Percentiles rank a stretch among this genome's conserved stretches.
These are phyloP conservation scores for Tetranychus urticae DNA, from an alignment of 1,140 invertebrate genomes.

Conservation along the genomic window DNA sequence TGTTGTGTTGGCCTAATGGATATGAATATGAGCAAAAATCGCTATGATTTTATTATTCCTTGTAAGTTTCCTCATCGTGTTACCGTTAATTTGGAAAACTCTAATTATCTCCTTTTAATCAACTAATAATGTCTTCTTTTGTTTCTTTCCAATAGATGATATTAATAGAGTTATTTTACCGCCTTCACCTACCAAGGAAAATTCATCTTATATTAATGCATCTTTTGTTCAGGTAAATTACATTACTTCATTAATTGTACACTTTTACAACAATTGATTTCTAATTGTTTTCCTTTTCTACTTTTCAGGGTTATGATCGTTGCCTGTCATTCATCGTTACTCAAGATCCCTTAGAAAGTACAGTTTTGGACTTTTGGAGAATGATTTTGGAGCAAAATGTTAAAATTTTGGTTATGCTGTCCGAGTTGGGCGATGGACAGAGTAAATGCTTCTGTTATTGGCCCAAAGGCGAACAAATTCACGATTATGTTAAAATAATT, in stretches of 20 bases:
- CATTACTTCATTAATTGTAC: background rate
- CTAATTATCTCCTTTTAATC: too few relatives aligned
- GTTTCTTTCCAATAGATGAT: slow-evolving; percentile 29
- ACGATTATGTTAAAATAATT: slow-evolving; percentile 59
- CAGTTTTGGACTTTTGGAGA: slow-evolving; percentile 79
- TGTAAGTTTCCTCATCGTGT: slow-evolving; percentile 23
- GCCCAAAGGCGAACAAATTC: slow-evolving; percentile 49
- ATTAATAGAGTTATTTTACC: slow-evolving; percentile 62
- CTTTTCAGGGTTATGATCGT: slow-evolving; percentile 52
- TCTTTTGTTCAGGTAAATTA: slow-evolving; percentile 64
- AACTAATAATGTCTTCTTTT: background rate
- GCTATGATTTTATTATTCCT: slow-evolving; percentile 60
- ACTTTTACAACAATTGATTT: background rate
- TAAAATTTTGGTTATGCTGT: slow-evolving; percentile 76
- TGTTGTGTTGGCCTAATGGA: slow-evolving; percentile 51
- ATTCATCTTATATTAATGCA: slow-evolving; percentile 88
- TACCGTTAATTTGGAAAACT: background rate
- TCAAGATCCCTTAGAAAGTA: slow-evolving; percentile 72
- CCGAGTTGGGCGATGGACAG: slow-evolving; percentile 41
- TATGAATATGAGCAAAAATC: slow-evolving; percentile 65
- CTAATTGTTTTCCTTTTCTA: background rate
- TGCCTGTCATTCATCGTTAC: slow-evolving; percentile 80
- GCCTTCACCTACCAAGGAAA: slow-evolving; percentile 50
- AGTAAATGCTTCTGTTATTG: slow-evolving; percentile 67
- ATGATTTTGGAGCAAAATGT: slow-evolving; percentile 85